A percentile compares a stretch with the other conserved stretches of the same genome.
phyloP scores from a whole-genome alignment of 2,113 vertebrate genomes.

The human (Homo sapiens) region GRCh38 chr12:115550501-115551000 shows the following conservation, averaged over 20 bases:
- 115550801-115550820: slow-evolving; percentile 17
- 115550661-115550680: background rate
- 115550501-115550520: fast-evolving
- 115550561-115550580: background rate
- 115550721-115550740: background rate
- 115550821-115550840: slow-evolving; percentile 59
- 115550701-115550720: background rate
- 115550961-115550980: background rate
- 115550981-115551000: background rate
- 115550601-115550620: background rate
- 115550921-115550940: background rate
- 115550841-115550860: slow-evolving; percentile 33
- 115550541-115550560: background rate
- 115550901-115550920: slow-evolving; percentile 42
- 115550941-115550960: background rate
- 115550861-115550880: background rate
- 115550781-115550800: slow-evolving; percentile 53
- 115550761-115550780: slow-evolving; percentile 2
- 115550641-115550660: background rate
- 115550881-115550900: slow-evolving; percentile 37
- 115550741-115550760: background rate
- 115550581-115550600: background rate
- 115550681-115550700: background rate
- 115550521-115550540: background rate
- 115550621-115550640: background rate